Percentiles rank a stretch among this genome's conserved stretches.
phyloP scores from a whole-genome alignment of 2,113 vertebrate species.

The Bettongia penicillata region DNA sequence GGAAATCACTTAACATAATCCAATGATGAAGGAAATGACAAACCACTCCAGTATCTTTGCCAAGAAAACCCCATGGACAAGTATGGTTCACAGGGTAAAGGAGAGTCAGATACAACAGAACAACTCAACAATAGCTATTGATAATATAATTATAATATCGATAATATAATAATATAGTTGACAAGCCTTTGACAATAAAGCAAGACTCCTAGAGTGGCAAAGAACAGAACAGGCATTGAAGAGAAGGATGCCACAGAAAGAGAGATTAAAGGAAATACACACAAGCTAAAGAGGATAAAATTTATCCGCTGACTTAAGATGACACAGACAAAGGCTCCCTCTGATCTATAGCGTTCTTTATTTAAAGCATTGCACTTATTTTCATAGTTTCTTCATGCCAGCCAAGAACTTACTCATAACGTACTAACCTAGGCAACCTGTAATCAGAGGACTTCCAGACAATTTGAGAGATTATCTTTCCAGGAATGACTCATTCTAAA shows the following conservation, averaged over 20 bases:
- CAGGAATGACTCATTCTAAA: conserved; percentile 67
- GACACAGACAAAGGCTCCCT: not conserved
- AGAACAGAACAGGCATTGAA: not conserved
- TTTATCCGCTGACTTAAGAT: not conserved
- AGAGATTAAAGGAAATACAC: too few species aligned
- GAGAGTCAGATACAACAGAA: not conserved
- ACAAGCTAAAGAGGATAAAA: not conserved
- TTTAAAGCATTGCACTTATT: conserved; percentile 23
- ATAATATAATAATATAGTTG: too few species aligned
- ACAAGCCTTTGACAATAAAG: not conserved
- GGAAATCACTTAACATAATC: not conserved
- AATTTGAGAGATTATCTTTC: conserved; percentile 62
- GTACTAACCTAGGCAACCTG: conserved; percentile 40
- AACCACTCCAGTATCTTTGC: too few species aligned
- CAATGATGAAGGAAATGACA: not conserved
- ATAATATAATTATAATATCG: not conserved
- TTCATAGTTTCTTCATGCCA: conserved; percentile 56
- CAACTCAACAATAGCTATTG: not conserved
- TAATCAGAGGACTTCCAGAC: conserved; percentile 67
- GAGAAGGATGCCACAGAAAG: not conserved
- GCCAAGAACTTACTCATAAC: conserved; percentile 74
- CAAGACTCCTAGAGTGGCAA: not conserved
- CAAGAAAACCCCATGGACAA: not conserved
- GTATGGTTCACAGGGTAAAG: not conserved
- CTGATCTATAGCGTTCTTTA: conserved; percentile 33